Evolutionary conservation across 2,888 invertebrate genomes (phyloP).

Genomic region (Icerya purchasi): DNA sequence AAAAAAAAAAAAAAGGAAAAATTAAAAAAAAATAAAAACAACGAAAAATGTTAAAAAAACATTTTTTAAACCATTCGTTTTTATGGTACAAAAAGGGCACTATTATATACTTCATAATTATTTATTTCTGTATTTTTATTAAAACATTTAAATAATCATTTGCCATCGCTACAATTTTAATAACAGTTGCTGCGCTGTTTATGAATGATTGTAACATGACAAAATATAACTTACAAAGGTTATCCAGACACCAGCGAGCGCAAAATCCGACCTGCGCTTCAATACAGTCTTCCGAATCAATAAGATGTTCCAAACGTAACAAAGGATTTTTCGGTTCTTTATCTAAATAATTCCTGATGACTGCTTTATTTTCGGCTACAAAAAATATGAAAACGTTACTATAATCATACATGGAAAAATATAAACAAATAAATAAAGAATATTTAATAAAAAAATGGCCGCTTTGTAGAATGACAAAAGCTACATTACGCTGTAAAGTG

Average conservation of each 20-base stretch:
- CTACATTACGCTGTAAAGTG: not conserved
- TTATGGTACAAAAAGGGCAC: too few species aligned
- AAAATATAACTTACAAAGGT: constrained; percentile 62
- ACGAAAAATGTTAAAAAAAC: too few species aligned
- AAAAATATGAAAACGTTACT: too few species aligned
- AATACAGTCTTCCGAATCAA: constrained; percentile 36
- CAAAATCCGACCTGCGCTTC: constrained; percentile 78
- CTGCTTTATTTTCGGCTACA: constrained; percentile 56
- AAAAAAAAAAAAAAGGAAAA: too few species aligned
- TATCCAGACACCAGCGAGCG: constrained; percentile 80
- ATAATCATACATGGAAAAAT: not conserved
- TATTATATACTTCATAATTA: too few species aligned
- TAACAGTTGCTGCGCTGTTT: too few species aligned
- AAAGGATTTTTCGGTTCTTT: constrained; percentile 41
- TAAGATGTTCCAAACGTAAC: constrained; percentile 41
- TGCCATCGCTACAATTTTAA: too few species aligned
- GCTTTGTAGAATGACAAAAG: not conserved
- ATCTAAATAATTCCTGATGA: constrained; percentile 44
- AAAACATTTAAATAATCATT: too few species aligned
- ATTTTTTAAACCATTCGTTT: too few species aligned
- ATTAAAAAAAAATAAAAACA: too few species aligned
- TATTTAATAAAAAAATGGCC: not conserved
- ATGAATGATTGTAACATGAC: too few species aligned
- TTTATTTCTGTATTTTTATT: too few species aligned
- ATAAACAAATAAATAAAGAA: not conserved